Conservation (phyloP, 2,113 vertebrate genomes). For the Lota lota region DNA sequence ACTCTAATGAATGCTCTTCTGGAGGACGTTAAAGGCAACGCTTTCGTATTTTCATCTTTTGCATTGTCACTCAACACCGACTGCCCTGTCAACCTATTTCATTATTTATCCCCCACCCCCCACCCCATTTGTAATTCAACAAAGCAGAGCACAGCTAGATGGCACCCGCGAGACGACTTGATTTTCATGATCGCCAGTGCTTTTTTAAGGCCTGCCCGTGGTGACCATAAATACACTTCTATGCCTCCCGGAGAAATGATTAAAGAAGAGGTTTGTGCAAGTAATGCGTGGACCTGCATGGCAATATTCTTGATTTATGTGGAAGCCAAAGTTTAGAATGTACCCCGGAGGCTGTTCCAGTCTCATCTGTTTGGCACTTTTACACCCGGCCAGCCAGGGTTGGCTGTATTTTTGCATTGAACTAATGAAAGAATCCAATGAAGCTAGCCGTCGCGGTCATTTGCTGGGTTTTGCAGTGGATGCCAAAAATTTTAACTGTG, state of each 20-base stretch:
- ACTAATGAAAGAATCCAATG: slow-evolving; percentile 38
- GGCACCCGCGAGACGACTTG: slow-evolving; percentile 67
- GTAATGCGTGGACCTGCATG: slow-evolving; percentile 45
- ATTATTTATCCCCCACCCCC: slow-evolving; percentile 18
- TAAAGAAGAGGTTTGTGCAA: slow-evolving; percentile 71
- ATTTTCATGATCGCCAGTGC: slow-evolving; percentile 71
- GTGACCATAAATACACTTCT: slow-evolving; percentile 70
- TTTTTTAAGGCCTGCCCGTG: slow-evolving; percentile 62
- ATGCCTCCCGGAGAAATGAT: slow-evolving; percentile 70
- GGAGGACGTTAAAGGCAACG: slow-evolving; percentile 37
- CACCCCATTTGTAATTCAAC: slow-evolving; percentile 66
- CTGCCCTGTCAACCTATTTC: slow-evolving; percentile 25
- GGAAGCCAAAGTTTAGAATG: slow-evolving; percentile 54
- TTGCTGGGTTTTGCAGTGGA: not conserved
- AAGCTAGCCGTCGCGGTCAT: slow-evolving; percentile 1
- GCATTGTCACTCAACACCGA: slow-evolving; percentile 43
- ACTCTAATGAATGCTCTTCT: slow-evolving; percentile 44
- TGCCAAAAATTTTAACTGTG: not conserved
- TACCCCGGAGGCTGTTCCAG: slow-evolving; percentile 50
- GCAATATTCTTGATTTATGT: slow-evolving; percentile 67
- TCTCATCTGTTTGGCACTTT: slow-evolving; percentile 63
- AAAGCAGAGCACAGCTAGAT: slow-evolving; percentile 43
- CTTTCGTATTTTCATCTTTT: slow-evolving; percentile 26
- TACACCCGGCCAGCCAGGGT: slow-evolving; percentile 43
- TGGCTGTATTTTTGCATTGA: slow-evolving; percentile 46